Base-by-base conservation (phyloP, 2,888 invertebrate species). In the Amblyjoppa fuscipennis region DNA sequence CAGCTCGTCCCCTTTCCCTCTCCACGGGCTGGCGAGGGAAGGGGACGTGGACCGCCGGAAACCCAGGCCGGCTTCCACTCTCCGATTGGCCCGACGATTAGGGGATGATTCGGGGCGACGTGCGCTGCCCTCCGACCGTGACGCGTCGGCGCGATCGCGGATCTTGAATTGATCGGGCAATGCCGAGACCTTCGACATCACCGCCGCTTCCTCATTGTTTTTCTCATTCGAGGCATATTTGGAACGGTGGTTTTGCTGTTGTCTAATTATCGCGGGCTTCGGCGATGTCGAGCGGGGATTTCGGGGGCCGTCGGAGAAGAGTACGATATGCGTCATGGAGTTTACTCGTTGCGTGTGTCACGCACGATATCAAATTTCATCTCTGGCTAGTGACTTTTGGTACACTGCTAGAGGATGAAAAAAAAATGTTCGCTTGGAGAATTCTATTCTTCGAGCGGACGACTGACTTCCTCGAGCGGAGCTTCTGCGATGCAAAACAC, bases 41-140 rank as follows among this genome's bases (percentile, higher is more conserved):
- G 81, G 77, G 82, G 73, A 78, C 59, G 76, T 53, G 71, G 45
- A 68, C 74, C 83, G 80, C 81, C 83, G 84, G 84, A 84, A 84
- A 77, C 69, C 25, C 79, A 41, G 59, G 78, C 61, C 49, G 70
- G 53, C 16, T 49, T 68, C 75, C 41, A 61, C 83, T 59, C 88
- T 89, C 88, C 87, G 89, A 92, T 92, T 91, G 92, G 91, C 88
- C 83, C 85, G 83, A 56, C 91, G 89, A 90, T 91, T 92, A 92
- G 90, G 91, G 91, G 92, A 91, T 90, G 91, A 91, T 90, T 91
- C 91, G 88, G 86, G 85, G 88, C 59, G 61, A 76, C 76, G 68
- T 49, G 77, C 73, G 77, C 82, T 25, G 38, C 73, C 66, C 34
- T 49, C 53, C 31, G 31, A 20, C 20, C n/a, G 34, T 31, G 25